A percentile compares a stretch with the other conserved stretches of the same genome.
phyloP scores from a whole-genome alignment of 2,888 invertebrate species.

The Craniophora ligustri region DNA sequence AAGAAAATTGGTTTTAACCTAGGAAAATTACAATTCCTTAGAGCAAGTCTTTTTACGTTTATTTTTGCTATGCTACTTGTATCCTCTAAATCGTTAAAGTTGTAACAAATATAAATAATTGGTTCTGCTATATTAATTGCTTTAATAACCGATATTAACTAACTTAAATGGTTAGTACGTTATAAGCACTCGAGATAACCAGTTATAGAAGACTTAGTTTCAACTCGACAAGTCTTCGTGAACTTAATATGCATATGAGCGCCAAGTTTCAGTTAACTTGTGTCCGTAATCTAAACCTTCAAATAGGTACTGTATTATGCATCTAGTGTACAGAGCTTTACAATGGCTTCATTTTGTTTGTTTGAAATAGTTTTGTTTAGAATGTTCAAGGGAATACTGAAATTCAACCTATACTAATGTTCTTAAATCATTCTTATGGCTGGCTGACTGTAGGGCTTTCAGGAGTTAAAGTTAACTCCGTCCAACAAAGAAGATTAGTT shows the following conservation, averaged over 20 bases:
- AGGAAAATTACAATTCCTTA: too few species aligned
- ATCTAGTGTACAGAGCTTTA: constrained; percentile 2
- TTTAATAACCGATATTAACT: constrained; percentile 1
- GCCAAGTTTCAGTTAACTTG: constrained; percentile 46
- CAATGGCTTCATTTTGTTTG: neutral
- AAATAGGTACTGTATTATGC: neutral
- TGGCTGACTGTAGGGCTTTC: too few species aligned
- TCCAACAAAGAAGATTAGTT: too few species aligned
- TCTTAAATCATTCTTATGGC: too few species aligned
- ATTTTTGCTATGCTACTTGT: too few species aligned
- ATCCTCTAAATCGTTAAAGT: too few species aligned
- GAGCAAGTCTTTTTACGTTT: too few species aligned
- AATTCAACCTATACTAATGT: too few species aligned
- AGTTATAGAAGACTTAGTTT: constrained; percentile 36
- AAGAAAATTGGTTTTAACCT: too few species aligned
- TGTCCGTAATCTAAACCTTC: constrained; percentile 29
- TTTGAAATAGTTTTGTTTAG: neutral
- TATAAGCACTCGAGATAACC: constrained; percentile 23
- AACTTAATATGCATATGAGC: constrained; percentile 53
- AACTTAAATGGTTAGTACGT: constrained; percentile 4
- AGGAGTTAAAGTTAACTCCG: too few species aligned
- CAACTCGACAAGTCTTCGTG: constrained; percentile 43
- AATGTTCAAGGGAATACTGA: too few species aligned
- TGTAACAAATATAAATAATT: too few species aligned
- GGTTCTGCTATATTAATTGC: neutral